Conservation (phyloP, 2,888 invertebrate genomes). For the Rhorus exstirpatorius region DNA sequence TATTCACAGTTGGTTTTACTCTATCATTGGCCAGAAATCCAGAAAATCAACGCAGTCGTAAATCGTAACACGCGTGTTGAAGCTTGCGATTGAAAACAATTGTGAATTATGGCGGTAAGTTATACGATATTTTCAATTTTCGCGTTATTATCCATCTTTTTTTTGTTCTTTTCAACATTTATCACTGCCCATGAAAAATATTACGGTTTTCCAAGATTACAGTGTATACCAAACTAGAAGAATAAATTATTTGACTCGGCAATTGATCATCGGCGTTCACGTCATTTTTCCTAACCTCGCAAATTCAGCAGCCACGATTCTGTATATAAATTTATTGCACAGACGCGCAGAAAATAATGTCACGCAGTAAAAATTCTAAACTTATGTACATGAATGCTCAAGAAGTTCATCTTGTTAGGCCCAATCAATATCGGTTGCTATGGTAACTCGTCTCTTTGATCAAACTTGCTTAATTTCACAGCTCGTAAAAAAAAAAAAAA, state of each 20-base stretch:
- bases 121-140: constrained; percentile 23
- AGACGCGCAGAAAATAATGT: not conserved
- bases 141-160: not conserved
- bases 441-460: constrained; percentile 56
- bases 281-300: constrained; percentile 53
- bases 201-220: not conserved
- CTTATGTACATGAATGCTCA: not conserved
- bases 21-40: too few species aligned
- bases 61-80: constrained; percentile 29
- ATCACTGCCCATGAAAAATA: not conserved
- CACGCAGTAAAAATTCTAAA: constrained; percentile 8
- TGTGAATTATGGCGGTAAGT: constrained; percentile 71
- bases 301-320: not conserved
- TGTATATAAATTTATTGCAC: constrained; percentile 1
- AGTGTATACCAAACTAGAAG: not conserved
- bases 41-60: too few species aligned
- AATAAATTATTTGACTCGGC: not conserved
- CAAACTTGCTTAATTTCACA: constrained; percentile 46
- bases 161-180: too few species aligned
- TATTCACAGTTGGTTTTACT: too few species aligned
- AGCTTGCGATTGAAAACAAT: constrained; percentile 47
- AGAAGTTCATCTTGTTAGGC: not conserved
- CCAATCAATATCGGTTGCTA: constrained; percentile 51
- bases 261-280: not conserved
- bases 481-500: not conserved